Conservation (phyloP, 2,113 vertebrate genomes). For the Chionomys nivalis region DNA sequence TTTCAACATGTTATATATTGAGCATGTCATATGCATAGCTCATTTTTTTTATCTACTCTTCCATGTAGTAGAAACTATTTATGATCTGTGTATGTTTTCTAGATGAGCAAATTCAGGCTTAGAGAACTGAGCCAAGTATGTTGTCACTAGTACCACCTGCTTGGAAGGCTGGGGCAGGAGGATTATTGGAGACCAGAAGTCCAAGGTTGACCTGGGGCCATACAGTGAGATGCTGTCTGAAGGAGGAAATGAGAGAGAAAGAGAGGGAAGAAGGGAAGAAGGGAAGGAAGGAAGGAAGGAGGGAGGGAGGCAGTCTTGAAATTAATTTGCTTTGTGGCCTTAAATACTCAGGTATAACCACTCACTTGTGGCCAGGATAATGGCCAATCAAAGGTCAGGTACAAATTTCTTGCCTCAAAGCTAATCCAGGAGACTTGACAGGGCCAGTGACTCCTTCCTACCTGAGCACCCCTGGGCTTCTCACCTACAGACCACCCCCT, state of each 20-base stretch:
- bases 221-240: background rate
- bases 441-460: background rate
- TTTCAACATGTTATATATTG: background rate
- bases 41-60: background rate
- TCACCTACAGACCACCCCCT: background rate
- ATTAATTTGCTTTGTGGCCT: background rate
- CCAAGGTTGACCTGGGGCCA: background rate
- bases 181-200: background rate
- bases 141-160: background rate
- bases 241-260: background rate
- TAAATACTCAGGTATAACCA: background rate
- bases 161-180: background rate
- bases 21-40: background rate
- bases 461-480: background rate
- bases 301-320: too few relatives aligned
- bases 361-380: background rate
- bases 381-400: background rate
- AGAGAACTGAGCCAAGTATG: background rate
- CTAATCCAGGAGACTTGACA: background rate
- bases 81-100: background rate
- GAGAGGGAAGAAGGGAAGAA: too few relatives aligned
- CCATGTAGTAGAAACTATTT: background rate
- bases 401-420: background rate
- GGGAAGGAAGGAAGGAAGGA: background rate
- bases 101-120: slow-evolving; percentile 14